A percentile compares a stretch with the other conserved stretches of the same genome.
phyloP scores from a whole-genome alignment of 2,113 vertebrate species.

The Phalacrocorax brasilianus region DNA sequence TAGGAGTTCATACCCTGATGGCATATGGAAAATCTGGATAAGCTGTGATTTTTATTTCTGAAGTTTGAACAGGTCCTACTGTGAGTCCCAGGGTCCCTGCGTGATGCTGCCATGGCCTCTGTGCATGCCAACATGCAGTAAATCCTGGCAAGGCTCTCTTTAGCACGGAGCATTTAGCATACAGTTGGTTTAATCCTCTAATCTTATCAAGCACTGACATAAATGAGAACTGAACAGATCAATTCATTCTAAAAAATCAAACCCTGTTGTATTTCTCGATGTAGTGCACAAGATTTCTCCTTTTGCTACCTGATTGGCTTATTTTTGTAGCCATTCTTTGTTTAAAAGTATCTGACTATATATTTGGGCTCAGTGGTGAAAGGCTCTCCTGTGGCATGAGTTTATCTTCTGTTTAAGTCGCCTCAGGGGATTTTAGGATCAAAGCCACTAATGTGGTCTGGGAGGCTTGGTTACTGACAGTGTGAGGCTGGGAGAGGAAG shows the following conservation, averaged over 20 bases:
- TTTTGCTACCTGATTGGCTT: background rate
- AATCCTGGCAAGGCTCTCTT: background rate
- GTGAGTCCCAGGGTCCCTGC: background rate
- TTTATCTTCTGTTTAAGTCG: background rate
- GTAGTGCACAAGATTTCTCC: background rate
- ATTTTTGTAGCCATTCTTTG: background rate
- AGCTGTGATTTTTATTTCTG: slow-evolving; percentile 1
- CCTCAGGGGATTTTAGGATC: background rate
- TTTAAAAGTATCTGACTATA: background rate
- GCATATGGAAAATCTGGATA: background rate
- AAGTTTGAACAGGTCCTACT: background rate
- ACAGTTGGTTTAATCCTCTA: slow-evolving; percentile 36
- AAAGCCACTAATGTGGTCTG: background rate
- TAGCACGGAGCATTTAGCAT: background rate
- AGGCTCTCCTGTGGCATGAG: background rate
- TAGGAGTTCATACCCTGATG: background rate
- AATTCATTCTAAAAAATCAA: slow-evolving; percentile 16
- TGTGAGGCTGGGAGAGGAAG: background rate
- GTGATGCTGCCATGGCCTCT: background rate
- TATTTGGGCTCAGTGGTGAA: background rate
- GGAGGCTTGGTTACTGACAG: background rate
- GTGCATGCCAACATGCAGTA: background rate
- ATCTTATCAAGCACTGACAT: slow-evolving; percentile 17
- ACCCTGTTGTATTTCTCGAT: background rate
- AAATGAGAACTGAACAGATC: slow-evolving; percentile 5